Evolutionary conservation across 2,113 vertebrate genomes (phyloP).

Genomic region (Lycocorax pyrrhopterus): DNA sequence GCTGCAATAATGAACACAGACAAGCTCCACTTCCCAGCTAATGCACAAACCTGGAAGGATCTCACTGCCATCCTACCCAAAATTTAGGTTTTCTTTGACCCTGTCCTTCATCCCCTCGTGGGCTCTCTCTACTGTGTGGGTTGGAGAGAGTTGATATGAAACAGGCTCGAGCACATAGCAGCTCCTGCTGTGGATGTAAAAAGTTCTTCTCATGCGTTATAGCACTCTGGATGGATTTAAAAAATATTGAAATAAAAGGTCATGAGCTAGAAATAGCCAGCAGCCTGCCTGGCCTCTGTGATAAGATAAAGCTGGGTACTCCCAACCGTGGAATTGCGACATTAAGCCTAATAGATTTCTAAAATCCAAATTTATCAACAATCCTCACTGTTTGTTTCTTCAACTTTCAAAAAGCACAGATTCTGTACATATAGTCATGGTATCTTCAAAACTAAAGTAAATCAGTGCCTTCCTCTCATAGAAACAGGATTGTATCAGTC

Average conservation of each 20-base stretch:
- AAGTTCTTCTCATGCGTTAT: neutral
- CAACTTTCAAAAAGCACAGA: neutral
- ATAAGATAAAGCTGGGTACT: conserved; percentile 50
- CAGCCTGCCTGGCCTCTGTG: neutral
- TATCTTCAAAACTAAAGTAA: conserved; percentile 11
- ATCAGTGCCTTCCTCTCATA: neutral
- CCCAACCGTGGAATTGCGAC: neutral
- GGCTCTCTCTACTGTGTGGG: neutral
- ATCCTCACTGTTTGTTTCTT: conserved; percentile 30
- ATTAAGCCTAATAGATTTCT: conserved; percentile 38
- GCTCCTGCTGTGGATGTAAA: neutral
- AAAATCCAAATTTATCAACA: conserved; percentile 38
- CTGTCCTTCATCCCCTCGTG: neutral
- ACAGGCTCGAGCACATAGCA: neutral
- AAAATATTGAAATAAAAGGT: conserved; percentile 54
- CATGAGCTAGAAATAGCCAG: conserved; percentile 13
- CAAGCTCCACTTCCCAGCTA: neutral
- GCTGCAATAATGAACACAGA: neutral
- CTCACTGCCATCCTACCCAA: neutral
- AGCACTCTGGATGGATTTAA: neutral
- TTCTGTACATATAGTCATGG: neutral
- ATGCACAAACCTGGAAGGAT: neutral
- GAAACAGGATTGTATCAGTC: neutral
- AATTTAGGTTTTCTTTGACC: neutral
- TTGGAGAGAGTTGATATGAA: neutral